Base-by-base conservation (phyloP, 2,888 invertebrate species). In the Molorchus minor region DNA sequence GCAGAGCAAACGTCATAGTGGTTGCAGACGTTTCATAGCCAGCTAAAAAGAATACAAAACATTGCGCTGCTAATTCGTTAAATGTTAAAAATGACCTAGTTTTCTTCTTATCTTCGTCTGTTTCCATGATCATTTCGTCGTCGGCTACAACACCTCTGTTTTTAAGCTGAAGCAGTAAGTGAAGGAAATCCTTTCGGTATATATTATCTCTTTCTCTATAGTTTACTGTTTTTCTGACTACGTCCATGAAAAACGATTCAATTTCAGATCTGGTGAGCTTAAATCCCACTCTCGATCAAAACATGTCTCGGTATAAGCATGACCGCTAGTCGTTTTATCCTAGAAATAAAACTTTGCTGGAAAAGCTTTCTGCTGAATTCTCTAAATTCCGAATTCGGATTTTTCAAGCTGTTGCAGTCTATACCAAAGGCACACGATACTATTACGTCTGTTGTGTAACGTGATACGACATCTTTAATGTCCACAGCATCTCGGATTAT, bases 361-460 rank as follows among this genome's bases (percentile, higher is more conserved):
- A 54, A 54, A 43, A 58, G 4, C 71, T 44, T 47, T 66, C 71
- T 53, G 1, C 67, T 70, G 30, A 68, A 65, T 19, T 57, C 46
- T 13, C 68, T 54, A 71, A 86, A 85, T 57, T 83, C 82, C 0
- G 84, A 82, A 59, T 83, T 76, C 0, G 82, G 78, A 72, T 84
- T 80, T 46, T 80, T 79, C 47, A 86, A 81, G 21, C 83, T 82
- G 67, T 86, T 83, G 61, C 83, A 83, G 59, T 85, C 83, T 3
- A 86, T 79, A 19, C 86, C 86, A 71, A 86, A 87, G 8, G 84
- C 85, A 51, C 84, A 82, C 44, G 82, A 83, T 0, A 84, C 84
- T 16, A 86, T 84, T 3, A 85, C 82, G 67, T 86, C 86, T 79
- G 85, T 84, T 0, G 84, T 81, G 67, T 83, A 85, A 60, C 82